Evolutionary conservation across 2,797 vertebrate species (phyloP).

Genomic region (Manis pentadactyla): DNA sequence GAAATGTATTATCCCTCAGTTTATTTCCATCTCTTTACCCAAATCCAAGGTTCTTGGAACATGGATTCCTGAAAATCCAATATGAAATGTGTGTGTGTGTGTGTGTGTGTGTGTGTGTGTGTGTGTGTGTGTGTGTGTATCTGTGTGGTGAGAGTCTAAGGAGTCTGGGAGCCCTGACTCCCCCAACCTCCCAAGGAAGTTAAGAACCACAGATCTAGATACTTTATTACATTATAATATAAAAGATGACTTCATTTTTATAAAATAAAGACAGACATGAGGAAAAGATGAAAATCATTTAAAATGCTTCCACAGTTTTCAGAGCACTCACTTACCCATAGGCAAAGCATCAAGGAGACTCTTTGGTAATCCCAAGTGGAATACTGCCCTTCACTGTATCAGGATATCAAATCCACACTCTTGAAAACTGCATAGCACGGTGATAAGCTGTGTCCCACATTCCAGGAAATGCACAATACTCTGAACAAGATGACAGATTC

Average conservation of each 20-base stretch:
- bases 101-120: neutral
- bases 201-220: neutral
- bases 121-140: neutral
- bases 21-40: neutral
- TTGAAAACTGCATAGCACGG: neutral
- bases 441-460: slow-evolving; percentile 54
- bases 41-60: neutral
- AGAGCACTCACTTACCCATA: neutral
- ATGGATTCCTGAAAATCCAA: neutral
- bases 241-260: neutral
- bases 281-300: slow-evolving; percentile 10
- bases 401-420: slow-evolving; percentile 31
- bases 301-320: slow-evolving; percentile 16
- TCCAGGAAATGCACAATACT: slow-evolving; percentile 56
- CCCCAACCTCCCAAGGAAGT: neutral
- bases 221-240: neutral
- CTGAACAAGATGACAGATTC: slow-evolving; percentile 55
- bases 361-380: neutral
- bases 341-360: neutral
- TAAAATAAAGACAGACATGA: slow-evolving; percentile 33
- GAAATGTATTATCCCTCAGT: neutral
- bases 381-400: neutral
- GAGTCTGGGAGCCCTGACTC: neutral
- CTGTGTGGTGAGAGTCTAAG: neutral
- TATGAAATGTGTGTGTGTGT: neutral